These are phyloP conservation scores for Ceuthmochares aereus DNA, from an alignment of 2,113 vertebrate genomes.

Conservation along the genomic window DNA sequence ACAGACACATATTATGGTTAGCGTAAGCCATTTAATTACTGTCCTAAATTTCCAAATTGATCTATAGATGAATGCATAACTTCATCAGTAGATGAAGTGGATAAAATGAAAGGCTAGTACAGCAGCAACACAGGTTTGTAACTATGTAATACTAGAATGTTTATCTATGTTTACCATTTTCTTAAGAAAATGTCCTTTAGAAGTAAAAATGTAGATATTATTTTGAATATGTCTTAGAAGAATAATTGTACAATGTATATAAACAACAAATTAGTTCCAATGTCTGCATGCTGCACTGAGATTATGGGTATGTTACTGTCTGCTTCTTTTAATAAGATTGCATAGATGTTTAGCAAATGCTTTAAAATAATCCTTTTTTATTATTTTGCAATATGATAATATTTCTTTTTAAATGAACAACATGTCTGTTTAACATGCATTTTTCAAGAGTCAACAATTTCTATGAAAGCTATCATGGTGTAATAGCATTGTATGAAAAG, in stretches of 20 bases:
- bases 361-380: conserved; percentile 66
- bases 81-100: neutral
- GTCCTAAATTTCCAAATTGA: neutral
- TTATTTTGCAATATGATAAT: conserved; percentile 67
- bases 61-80: neutral
- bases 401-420: conserved; percentile 78
- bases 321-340: conserved; percentile 39
- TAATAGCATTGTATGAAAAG: conserved; percentile 83
- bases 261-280: neutral
- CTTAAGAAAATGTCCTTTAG: neutral
- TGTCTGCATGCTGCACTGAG: neutral
- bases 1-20: neutral
- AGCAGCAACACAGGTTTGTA: neutral
- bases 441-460: conserved; percentile 77
- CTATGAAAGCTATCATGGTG: conserved; percentile 80
- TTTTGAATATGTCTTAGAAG: neutral
- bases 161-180: neutral
- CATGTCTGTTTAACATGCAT: conserved; percentile 64
- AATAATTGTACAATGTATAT: neutral
- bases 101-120: neutral
- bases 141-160: neutral
- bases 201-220: neutral
- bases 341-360: conserved; percentile 12
- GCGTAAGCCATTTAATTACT: conserved; percentile 13
- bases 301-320: neutral